phyloP scores from a whole-genome alignment of 37 sponge, comb jelly and placozoan genomes.

The Agelas oroides region DNA sequence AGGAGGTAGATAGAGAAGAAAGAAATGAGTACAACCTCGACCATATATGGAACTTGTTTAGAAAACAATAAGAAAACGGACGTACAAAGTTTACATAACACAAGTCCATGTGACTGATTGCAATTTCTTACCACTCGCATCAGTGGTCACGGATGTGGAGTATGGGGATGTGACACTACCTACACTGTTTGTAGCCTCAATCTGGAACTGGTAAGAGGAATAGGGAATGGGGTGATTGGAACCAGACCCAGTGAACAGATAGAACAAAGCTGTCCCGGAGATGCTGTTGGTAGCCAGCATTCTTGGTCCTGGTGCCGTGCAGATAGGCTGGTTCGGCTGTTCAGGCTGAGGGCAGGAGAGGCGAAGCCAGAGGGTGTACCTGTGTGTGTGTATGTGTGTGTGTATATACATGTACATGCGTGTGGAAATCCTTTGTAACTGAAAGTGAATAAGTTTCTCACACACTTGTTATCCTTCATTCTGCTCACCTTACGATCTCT shows the following conservation, averaged over 20 bases:
- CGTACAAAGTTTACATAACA: too few species aligned
- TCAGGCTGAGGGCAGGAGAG: slow-evolving; percentile 77
- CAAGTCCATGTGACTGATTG: too few species aligned
- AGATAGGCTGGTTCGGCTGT: slow-evolving; percentile 19
- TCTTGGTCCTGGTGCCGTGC: slow-evolving; percentile 20
- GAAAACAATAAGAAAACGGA: too few species aligned
- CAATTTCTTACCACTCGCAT: slow-evolving; percentile 50
- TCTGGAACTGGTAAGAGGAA: slow-evolving; percentile 72
- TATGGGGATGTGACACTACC: slow-evolving; percentile 61
- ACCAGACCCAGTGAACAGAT: slow-evolving; percentile 8
- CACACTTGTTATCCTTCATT: too few species aligned
- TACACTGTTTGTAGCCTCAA: slow-evolving; percentile 70
- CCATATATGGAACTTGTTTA: too few species aligned
- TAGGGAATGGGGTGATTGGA: slow-evolving; percentile 63
- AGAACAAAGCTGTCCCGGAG: neutral
- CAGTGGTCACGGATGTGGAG: slow-evolving; percentile 55
- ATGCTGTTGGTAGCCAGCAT: neutral
- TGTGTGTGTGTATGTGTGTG: slow-evolving; percentile 5
- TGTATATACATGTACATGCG: too few species aligned
- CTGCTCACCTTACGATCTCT: slow-evolving; percentile 62
- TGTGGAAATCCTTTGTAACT: too few species aligned
- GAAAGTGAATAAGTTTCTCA: too few species aligned
- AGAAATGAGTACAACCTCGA: too few species aligned
- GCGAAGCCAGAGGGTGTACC: slow-evolving; percentile 76
- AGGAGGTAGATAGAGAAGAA: too few species aligned